A percentile compares a stretch with the other conserved stretches of the same genome.
phyloP scores from a whole-genome alignment of 2,113 vertebrate genomes.

The Pungitius pungitius region DNA sequence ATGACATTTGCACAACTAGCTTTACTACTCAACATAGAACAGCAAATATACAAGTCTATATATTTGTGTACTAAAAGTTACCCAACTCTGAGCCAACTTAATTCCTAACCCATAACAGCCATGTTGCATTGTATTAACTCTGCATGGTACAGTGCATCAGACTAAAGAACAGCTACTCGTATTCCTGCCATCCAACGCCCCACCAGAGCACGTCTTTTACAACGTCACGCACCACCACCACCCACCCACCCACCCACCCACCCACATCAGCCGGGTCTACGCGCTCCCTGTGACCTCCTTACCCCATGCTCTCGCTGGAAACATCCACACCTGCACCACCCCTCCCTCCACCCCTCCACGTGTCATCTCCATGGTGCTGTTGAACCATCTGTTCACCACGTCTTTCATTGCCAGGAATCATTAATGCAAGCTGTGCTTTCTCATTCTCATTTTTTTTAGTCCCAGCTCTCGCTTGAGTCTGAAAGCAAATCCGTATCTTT shows the following conservation, averaged over 20 bases:
- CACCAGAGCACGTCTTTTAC: constrained; percentile 76
- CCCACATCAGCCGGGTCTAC: constrained; percentile 57
- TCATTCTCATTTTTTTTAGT: not conserved
- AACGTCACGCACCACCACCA: constrained; percentile 35
- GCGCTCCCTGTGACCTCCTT: constrained; percentile 48
- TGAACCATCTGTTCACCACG: constrained; percentile 67
- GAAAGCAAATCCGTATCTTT: constrained; percentile 20
- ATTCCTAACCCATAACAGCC: constrained; percentile 33
- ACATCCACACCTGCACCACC: constrained; percentile 79
- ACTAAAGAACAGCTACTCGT: constrained; percentile 19
- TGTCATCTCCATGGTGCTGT: constrained; percentile 45
- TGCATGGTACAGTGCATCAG: constrained; percentile 54
- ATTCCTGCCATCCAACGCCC: constrained; percentile 60
- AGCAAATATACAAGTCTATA: not conserved
- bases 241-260: constrained; percentile 32
- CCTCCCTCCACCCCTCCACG: not conserved
- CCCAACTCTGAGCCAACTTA: not conserved
- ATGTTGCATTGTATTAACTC: constrained; percentile 22
- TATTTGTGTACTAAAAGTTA: not conserved
- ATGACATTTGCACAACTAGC: constrained; percentile 27
- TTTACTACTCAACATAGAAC: not conserved
- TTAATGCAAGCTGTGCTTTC: constrained; percentile 58
- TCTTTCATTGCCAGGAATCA: constrained; percentile 51
- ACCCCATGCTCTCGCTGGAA: constrained; percentile 74
- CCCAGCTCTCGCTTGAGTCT: constrained; percentile 44